These are phyloP conservation scores for Abrostola triplasia DNA, from an alignment of 2,888 invertebrate genomes.

Conservation along the genomic window DNA sequence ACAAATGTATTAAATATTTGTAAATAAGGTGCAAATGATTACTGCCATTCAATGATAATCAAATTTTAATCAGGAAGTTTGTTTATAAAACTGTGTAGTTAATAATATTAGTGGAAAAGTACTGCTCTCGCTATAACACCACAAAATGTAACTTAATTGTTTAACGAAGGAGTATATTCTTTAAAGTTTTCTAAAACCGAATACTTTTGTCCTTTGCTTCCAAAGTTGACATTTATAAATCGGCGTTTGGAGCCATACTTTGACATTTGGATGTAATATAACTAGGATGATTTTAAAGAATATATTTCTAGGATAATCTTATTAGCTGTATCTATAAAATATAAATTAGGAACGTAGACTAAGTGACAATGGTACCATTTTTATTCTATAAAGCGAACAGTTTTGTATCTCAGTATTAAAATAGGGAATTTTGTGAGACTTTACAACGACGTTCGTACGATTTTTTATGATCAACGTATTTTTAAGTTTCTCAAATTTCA, in stretches of 20 bases:
- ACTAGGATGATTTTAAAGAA: slow-evolving; percentile 57
- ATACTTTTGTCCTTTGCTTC: neutral
- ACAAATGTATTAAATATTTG: slow-evolving; percentile 63
- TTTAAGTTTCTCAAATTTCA: slow-evolving; percentile 68
- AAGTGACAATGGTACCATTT: slow-evolving; percentile 79
- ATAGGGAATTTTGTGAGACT: slow-evolving; percentile 83
- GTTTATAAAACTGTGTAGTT: slow-evolving; percentile 57
- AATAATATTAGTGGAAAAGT: slow-evolving; percentile 60
- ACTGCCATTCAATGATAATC: slow-evolving; percentile 69
- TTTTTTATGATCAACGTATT: slow-evolving; percentile 65
- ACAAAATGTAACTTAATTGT: slow-evolving; percentile 60
- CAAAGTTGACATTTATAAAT: slow-evolving; percentile 1
- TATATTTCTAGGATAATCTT: slow-evolving; percentile 62
- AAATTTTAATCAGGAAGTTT: slow-evolving; percentile 45
- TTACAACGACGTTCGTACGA: slow-evolving; percentile 85
- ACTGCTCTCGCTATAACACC: slow-evolving; percentile 74
- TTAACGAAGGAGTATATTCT: slow-evolving; percentile 35
- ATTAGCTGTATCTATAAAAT: slow-evolving; percentile 67
- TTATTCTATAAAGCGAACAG: slow-evolving; percentile 64
- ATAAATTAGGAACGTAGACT: slow-evolving; percentile 57
- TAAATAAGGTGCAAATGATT: slow-evolving; percentile 71
- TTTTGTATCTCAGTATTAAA: slow-evolving; percentile 84
- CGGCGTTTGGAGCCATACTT: slow-evolving; percentile 9
- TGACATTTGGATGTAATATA: neutral
- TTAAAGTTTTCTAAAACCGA: slow-evolving; percentile 29